Evolutionary conservation across 2,888 invertebrate species (phyloP).

Genomic region (Listrodromus nycthemerus): DNA sequence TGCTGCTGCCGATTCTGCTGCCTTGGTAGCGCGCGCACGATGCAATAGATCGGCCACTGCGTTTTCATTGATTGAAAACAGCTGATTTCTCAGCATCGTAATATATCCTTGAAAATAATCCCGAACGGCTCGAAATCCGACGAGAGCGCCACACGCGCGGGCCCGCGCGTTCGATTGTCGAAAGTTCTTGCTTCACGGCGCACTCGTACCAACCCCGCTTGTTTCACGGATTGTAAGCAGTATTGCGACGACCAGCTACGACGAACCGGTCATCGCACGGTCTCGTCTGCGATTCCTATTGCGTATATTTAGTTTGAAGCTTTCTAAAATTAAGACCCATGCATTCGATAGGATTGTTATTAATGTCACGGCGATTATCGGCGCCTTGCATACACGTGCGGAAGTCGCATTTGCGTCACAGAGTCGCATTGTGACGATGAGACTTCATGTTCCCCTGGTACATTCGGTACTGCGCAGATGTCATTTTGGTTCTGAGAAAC

Average conservation of each 20-base stretch:
- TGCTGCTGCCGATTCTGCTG: slow-evolving; percentile 10
- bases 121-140: slow-evolving; percentile 28
- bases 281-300: slow-evolving; percentile 3
- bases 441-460: neutral
- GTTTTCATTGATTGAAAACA: slow-evolving; percentile 80
- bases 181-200: slow-evolving; percentile 63
- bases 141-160: slow-evolving; percentile 23
- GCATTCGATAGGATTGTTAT: slow-evolving; percentile 1
- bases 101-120: slow-evolving; percentile 27
- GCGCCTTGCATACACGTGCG: neutral
- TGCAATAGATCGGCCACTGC: slow-evolving; percentile 65
- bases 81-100: slow-evolving; percentile 75
- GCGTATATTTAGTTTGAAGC: slow-evolving; percentile 10
- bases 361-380: slow-evolving; percentile 6
- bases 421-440: neutral
- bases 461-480: slow-evolving; percentile 24
- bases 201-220: slow-evolving; percentile 54
- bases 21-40: slow-evolving; percentile 32
- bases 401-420: neutral
- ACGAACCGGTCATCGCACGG: neutral
- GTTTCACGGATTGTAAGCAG: neutral
- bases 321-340: slow-evolving; percentile 31
- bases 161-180: slow-evolving; percentile 2
- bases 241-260: neutral
- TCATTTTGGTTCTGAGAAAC: neutral